Base-by-base conservation (phyloP, 1,140 invertebrate genomes). In the Drosophila suzukii region DNA sequence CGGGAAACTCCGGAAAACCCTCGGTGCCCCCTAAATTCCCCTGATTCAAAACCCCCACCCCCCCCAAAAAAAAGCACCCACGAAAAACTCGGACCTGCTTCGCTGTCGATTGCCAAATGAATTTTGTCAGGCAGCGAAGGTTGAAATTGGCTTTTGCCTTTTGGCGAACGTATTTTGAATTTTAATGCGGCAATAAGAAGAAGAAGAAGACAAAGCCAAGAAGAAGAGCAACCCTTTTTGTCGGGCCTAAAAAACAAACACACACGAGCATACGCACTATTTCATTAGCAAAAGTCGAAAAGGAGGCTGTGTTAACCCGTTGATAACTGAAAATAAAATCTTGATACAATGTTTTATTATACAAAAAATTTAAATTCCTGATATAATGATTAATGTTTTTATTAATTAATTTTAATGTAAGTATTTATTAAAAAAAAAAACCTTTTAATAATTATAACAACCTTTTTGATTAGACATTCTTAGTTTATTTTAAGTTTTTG, bases 141-240 rank as follows among this genome's bases (percentile, higher is more conserved):
- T 82, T 86, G 83, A 86, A 86, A 86, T 86, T 86, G 83, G 83
- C 83, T 82, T 88, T 76, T 86, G 83, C 78, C 79, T 86, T 83
- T 86, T 66, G 83, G 78, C 76, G 67, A 79, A 86, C 76, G 79
- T 80, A 88, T 83, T 88, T 88, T 89, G 83, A 88, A 88, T 88
- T 89, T 83, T 89, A 88, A 88, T 88, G 79, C 66, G 54, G 67
- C 55, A 38, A 36, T 49, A 74, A 60, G 38, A 20, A 32, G 10
- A 43, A 17, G 12, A 43, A 17, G 32, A n/a, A 50, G 15, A 58
- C 3, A 32, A 27, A 13, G 12, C 17, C 6, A 62, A 62, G 67
- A 5, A 6, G 20, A 36, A 36, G 56, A 20, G 38, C 30, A 58
- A 62, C 65, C 72, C 60, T 72, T 78, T 75, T 41, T 63, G 49